A percentile compares a stretch with the other conserved stretches of the same genome.
Conservation (phyloP, 2,888 invertebrate genomes). For the Gymnosoma rotundatum region DNA sequence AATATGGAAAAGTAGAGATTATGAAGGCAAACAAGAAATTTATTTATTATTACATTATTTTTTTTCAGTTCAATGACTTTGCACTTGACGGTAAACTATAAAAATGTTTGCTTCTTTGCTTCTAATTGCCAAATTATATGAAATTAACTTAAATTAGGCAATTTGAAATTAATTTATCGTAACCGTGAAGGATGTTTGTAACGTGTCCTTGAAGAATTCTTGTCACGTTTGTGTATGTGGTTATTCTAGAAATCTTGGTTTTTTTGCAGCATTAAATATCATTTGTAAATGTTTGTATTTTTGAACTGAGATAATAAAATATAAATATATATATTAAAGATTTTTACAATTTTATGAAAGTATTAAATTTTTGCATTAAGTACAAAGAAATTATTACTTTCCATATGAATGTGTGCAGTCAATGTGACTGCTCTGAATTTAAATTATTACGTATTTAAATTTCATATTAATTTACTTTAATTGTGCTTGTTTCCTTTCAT, state of each 20-base stretch:
- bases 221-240: conserved; percentile 44
- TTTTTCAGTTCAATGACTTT: conserved; percentile 55
- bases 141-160: conserved; percentile 37
- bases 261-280: neutral
- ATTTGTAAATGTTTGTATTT: too few relatives aligned
- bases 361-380: too few relatives aligned
- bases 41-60: conserved; percentile 47
- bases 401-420: too few relatives aligned
- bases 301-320: too few relatives aligned
- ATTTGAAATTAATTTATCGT: conserved; percentile 29
- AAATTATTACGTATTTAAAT: too few relatives aligned
- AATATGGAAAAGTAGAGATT: conserved; percentile 30
- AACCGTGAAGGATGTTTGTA: neutral
- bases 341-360: too few relatives aligned
- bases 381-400: too few relatives aligned
- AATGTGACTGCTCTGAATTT: too few relatives aligned
- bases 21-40: conserved; percentile 49
- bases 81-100: conserved; percentile 11
- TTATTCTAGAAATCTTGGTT: conserved; percentile 13
- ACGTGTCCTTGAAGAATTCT: conserved; percentile 5
- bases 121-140: neutral
- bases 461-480: too few relatives aligned
- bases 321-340: too few relatives aligned
- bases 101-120: neutral
- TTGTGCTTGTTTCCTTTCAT: too few relatives aligned